Evolutionary conservation across 2,113 vertebrate species (phyloP).

Genomic region (Calidris pugnax): DNA sequence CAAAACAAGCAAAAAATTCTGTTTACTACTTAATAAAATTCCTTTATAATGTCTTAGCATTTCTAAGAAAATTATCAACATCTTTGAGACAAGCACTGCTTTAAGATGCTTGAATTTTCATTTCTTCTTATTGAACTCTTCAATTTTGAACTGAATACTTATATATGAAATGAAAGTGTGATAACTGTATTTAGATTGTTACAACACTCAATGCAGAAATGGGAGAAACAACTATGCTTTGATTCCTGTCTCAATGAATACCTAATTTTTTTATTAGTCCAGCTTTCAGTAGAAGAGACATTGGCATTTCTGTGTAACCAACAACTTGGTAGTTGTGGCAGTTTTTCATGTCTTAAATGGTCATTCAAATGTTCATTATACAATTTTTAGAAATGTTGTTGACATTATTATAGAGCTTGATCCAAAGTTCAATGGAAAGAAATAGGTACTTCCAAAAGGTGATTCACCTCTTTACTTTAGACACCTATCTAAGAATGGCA

Average conservation of each 20-base stretch:
- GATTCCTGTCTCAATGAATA: not conserved
- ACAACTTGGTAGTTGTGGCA: not conserved
- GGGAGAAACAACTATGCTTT: not conserved
- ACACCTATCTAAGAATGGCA: not conserved
- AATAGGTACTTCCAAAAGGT: not conserved
- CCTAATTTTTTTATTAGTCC: not conserved
- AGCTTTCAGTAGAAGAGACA: not conserved
- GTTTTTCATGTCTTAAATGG: not conserved
- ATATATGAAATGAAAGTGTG: not conserved
- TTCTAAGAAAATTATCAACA: not conserved
- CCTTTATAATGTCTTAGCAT: not conserved
- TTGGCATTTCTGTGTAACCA: not conserved
- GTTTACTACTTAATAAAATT: not conserved
- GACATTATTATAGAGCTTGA: not conserved
- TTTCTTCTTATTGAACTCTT: not conserved
- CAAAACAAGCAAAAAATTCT: not conserved
- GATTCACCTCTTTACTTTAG: not conserved
- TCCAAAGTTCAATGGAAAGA: not conserved
- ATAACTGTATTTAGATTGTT: not conserved
- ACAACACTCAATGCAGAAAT: not conserved
- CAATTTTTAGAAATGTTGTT: not conserved
- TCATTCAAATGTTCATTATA: not conserved
- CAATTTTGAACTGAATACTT: not conserved
- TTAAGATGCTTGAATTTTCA: not conserved
- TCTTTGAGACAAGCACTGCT: not conserved